These are phyloP conservation scores for Lepus europaeus DNA, from an alignment of 2,113 vertebrate species.

Conservation along the genomic window DNA sequence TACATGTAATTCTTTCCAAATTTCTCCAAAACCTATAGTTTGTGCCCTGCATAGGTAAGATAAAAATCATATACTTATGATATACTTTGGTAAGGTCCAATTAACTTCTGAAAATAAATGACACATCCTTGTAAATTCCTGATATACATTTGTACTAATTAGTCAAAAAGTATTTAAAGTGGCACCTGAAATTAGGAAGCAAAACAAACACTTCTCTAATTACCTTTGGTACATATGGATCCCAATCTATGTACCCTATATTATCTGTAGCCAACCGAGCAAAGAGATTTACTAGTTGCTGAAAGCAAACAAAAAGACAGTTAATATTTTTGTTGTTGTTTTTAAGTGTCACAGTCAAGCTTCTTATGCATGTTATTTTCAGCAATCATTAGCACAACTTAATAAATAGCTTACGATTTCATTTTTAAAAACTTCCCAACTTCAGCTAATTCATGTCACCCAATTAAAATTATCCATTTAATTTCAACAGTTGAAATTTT, in stretches of 20 bases:
- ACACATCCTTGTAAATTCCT: background rate
- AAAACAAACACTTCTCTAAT: constrained; percentile 69
- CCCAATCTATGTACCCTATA: constrained; percentile 99
- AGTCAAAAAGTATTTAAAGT: background rate
- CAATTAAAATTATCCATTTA: constrained; percentile 30
- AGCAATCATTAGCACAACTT: constrained; percentile 5
- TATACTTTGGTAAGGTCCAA: background rate
- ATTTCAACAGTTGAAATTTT: background rate
- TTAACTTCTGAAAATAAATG: constrained; percentile 46
- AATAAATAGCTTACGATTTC: background rate
- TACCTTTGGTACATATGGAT: constrained; percentile 98
- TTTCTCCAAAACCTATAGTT: constrained; percentile 6
- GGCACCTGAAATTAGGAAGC: background rate
- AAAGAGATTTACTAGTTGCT: constrained; percentile 98
- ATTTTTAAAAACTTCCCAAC: constrained; percentile 21
- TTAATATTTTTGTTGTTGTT: background rate
- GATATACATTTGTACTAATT: background rate
- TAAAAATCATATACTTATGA: background rate
- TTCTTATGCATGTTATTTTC: constrained; percentile 3
- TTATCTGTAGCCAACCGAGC: constrained; percentile 97
- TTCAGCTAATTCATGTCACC: background rate
- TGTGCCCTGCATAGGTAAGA: background rate
- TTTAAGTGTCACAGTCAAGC: background rate
- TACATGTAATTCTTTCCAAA: background rate
- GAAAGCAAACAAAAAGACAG: constrained; percentile 67